Evolutionary conservation across 2,113 vertebrate genomes (phyloP), one percentile per base, ranked within the genome.

Genomic region (Silurus meridionalis): DNA sequence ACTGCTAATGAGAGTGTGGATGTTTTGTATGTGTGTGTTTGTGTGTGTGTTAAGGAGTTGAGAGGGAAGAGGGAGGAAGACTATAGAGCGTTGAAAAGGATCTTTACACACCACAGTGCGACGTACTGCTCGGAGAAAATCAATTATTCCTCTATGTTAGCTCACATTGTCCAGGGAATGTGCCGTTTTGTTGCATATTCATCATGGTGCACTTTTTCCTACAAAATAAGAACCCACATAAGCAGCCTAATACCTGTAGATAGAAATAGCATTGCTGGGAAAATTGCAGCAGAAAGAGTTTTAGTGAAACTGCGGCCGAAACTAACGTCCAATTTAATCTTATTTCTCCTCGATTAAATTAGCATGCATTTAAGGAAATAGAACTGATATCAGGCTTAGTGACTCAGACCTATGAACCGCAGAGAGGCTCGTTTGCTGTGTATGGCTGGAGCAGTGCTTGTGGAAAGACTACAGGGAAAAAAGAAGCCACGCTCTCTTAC

Each of bases 121-220:
- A 55, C 61, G 52, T 60, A 19, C 46, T 23, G 37, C 86, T 74
- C 75, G 0, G 64, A 88, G 80, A 67, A 69, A 25, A 60, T 88
- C 77, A 46, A 80, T 90, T 90, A 90, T 86, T 92, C 50, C 50
- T 75, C 60, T n/a, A 46, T 80, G 80, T 67, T 82, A 37, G 46
- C 80, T 23, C 85, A 83, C 48, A 87, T 86, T 93, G 92, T 91
- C 87, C 84, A 72, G 83, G 82, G 81, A 89, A 86, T 87, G 89
- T 88, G 74, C 74, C 88, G 37, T 37, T 71, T 69, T 53, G 82
- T 82, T 85, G 66, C 88, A 83, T 86, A 84, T 87, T 80, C 78
- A 5, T 84, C 48, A 84, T 83, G 23, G 60, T 55, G 81, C 50
- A 80, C 58, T 71, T 87, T 57, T 80, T 61, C 85, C 80, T 81